Evolutionary conservation across 2,113 vertebrate species (phyloP), one percentile per base, ranked within the genome.

Genomic region (Myotis davidii): DNA sequence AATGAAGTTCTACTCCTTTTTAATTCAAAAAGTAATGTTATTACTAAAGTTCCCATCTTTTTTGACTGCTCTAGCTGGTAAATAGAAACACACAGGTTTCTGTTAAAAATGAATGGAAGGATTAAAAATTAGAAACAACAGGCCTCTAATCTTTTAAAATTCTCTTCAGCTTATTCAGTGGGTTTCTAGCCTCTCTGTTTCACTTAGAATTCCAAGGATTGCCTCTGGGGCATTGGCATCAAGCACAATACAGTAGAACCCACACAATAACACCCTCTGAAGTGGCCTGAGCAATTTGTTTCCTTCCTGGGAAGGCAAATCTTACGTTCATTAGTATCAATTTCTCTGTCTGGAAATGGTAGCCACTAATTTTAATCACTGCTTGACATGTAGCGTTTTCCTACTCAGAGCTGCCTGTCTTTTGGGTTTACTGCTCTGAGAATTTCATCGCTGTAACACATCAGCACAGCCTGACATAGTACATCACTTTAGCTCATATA

Each of bases 321-420:
- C 56, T 70, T 18, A 1, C 21, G 25, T 34, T 70, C 65, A 39
- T 56, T 42, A 34, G n/a, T 39, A 78, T 48, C 54, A 87, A 89
- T 85, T 32, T 69, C 65, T 91, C 73, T 69, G 52, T 84, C 42
- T 93, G 73, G 34, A 85, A 72, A 48, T 48, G 59, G 82, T 23
- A 94, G 88, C 85, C 69, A 72, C 85, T 92, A 64, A 72, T 88
- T 96, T 73, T 85, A 65, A 93, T 91, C 90, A 72, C 59, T 27
- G 17, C 70, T 83, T 25, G 54, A 85, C 82, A 64, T 27, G 20
- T 20, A 9, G 27, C 3, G 64, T 54, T 94, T 48, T 92, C 48
- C 85, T 23, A 25, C 34, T 32, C 70, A 48, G 32, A 45, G 64
- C 17, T n/a, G 54, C 20, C 42, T 85, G 83, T 39, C 45, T 82